Percentiles rank a stretch among this genome's conserved stretches.
Evolutionary conservation across 2,888 invertebrate genomes (phyloP).

Genomic region (Pheosia gnoma): DNA sequence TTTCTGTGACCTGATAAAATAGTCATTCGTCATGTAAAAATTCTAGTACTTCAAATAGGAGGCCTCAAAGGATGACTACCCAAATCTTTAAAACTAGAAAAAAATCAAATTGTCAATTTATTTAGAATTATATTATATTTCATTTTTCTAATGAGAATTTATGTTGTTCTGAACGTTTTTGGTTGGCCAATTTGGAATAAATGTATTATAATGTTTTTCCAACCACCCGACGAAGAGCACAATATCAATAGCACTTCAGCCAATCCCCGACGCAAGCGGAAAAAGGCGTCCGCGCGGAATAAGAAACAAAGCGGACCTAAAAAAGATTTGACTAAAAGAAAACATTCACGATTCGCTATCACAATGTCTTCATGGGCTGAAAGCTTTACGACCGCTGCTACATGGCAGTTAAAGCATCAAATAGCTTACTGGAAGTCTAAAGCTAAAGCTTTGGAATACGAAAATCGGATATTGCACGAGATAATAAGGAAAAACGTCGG

Average conservation of each 20-base stretch:
- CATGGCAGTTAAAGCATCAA: constrained; percentile 83
- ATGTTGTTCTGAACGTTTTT: too few relatives aligned
- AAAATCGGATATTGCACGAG: constrained; percentile 82
- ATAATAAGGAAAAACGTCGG: constrained; percentile 68
- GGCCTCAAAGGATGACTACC: too few relatives aligned
- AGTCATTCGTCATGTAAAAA: too few relatives aligned
- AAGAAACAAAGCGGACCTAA: constrained; percentile 40
- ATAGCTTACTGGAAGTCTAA: constrained; percentile 85
- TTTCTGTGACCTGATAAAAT: too few relatives aligned
- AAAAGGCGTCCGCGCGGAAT: constrained; percentile 47
- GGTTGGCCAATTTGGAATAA: not conserved
- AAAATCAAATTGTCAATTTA: too few relatives aligned
- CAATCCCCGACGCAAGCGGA: constrained; percentile 40
- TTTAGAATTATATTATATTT: too few relatives aligned
- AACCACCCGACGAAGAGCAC: constrained; percentile 42
- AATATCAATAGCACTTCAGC: constrained; percentile 26
- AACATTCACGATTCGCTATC: constrained; percentile 35
- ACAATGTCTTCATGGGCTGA: constrained; percentile 75
- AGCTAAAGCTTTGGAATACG: constrained; percentile 82
- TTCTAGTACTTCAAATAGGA: too few relatives aligned
- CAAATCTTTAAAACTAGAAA: too few relatives aligned
- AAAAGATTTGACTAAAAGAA: constrained; percentile 35
- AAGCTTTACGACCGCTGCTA: constrained; percentile 64
- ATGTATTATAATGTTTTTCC: constrained; percentile 48
- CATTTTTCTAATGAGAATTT: too few relatives aligned